Evolutionary conservation across 2,113 vertebrate species (phyloP), one percentile per base, ranked within the genome.

Genomic region (Asarcornis scutulata): DNA sequence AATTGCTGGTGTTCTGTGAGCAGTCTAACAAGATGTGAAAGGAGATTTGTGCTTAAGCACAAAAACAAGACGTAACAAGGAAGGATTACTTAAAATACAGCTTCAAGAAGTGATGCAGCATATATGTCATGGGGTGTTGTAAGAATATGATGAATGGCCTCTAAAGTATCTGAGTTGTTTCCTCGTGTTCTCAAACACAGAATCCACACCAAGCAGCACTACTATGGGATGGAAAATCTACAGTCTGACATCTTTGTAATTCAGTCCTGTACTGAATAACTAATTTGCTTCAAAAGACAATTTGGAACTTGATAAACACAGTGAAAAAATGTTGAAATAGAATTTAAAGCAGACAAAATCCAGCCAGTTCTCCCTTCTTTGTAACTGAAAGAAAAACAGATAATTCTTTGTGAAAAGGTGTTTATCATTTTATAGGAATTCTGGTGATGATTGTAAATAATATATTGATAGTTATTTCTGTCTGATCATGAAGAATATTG

Each of bases 71-170:
- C 23, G 11, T 50, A 83, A 71, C 40, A 48, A 40, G 42, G 55
- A 86, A 34, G 36, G 48, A 32, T 86, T 80, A 68, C 11, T 62
- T 22, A 50, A 50, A 50, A 50, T 77, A 44, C 83, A 64, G 21
- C 42, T 68, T 83, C 26, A 83, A 31, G 6, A 32, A 81, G n/a
- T 44, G 32, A 74, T n/a, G 26, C 1, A 2, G 7, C 0, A 0
- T 44, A 23, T 93, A 22, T 2, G 4, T 60, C 48, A 27, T 11
- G 3, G 44, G 25, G 69, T 10, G 20, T 52, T 84, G 42, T 36
- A 31, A 42, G 48, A 42, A 8, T 27, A 17, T 29, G 42, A 29
- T 56, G 53, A 48, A 74, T 38, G 50, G 40, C 9, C 31, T 86
- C 2, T 78, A 13, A 44, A 36, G 21, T 29, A 50, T 13, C 34